phyloP scores from a whole-genome alignment of 2,888 invertebrate genomes.

The Meloe dianella region DNA sequence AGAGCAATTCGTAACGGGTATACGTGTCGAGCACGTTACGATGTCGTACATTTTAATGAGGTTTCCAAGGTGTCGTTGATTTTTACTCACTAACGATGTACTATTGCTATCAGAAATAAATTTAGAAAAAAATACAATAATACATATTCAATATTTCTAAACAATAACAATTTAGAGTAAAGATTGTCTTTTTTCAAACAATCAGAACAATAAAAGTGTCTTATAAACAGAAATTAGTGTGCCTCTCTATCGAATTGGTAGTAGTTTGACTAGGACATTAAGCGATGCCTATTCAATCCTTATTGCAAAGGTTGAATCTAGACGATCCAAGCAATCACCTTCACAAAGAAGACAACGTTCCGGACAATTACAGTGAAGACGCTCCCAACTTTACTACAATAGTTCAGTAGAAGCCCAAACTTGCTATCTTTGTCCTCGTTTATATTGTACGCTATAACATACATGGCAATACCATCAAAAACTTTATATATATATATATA shows the following conservation, averaged over 20 bases:
- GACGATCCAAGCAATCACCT: slow-evolving; percentile 50
- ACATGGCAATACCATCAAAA: slow-evolving; percentile 26
- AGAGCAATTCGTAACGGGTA: background rate
- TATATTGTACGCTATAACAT: slow-evolving; percentile 18
- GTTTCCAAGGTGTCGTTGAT: background rate
- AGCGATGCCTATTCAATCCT: slow-evolving; percentile 49
- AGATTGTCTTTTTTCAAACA: no score
- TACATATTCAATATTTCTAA: no score
- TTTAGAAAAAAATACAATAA: no score
- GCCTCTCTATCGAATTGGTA: slow-evolving; percentile 6
- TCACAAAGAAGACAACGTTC: slow-evolving; percentile 54
- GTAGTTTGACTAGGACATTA: slow-evolving; percentile 48
- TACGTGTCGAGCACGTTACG: background rate
- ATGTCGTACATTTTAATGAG: slow-evolving; percentile 7
- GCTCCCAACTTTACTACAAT: slow-evolving; percentile 29
- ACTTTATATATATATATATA: background rate
- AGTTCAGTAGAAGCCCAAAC: slow-evolving; percentile 28
- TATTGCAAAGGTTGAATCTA: slow-evolving; percentile 50
- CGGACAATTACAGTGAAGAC: slow-evolving; percentile 49
- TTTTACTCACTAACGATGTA: background rate
- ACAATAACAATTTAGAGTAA: no score
- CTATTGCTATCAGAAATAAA: background rate
- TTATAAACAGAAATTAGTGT: background rate
- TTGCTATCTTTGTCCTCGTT: slow-evolving; percentile 29
- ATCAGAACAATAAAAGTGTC: background rate